Base-by-base conservation (phyloP, 2,113 vertebrate species). In the Rhombomys opimus region DNA sequence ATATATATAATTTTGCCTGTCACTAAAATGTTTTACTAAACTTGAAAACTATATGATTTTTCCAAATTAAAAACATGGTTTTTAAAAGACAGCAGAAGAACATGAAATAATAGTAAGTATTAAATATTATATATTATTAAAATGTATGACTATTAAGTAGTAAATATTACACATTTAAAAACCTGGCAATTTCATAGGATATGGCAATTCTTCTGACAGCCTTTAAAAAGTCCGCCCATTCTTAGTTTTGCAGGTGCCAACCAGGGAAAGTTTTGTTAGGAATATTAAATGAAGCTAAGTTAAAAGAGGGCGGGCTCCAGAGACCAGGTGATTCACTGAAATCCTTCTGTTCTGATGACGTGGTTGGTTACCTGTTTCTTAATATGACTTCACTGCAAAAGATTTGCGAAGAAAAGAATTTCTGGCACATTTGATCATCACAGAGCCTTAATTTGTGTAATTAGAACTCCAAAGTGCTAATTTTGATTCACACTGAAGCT, bases 301-400 rank as follows among this genome's bases (percentile, higher is more conserved):
- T 91, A 38, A 89, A 96, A 94, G 38, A 57, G n/a, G 6, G 90
- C 23, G 90, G 13, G 7, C 52, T 89, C 78, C 14, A 72, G 50
- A 82, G 85, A 94, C 17, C 23, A 90, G 15, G 9, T 23, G 89
- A 70, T 94, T 91, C 70, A 13, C 87, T 94, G 18, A 96, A 90
- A 93, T 89, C 52, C 90, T 96, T 95, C 93, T 4, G 75, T 94
- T 94, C 96, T 97, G 95, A 89, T 92, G 54, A 93, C 93, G 41
- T 90, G 72, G 50, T 93, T 97, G 84, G 35, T 77, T 95, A 67
- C 50, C 78, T 17, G 30, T 80, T 91, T 93, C 75, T 85, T 95
- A 87, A 54, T 73, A 87, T 96, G 93, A 85, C 84, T 96, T 95
- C 59, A 93, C 57, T 68, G 77, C 57, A 96, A 92, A 80, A 91